Percentiles rank a stretch among this genome's conserved stretches.
These are phyloP conservation scores for Enteromius radiatus DNA, from an alignment of 2,797 vertebrate genomes.

Conservation along the genomic window DNA sequence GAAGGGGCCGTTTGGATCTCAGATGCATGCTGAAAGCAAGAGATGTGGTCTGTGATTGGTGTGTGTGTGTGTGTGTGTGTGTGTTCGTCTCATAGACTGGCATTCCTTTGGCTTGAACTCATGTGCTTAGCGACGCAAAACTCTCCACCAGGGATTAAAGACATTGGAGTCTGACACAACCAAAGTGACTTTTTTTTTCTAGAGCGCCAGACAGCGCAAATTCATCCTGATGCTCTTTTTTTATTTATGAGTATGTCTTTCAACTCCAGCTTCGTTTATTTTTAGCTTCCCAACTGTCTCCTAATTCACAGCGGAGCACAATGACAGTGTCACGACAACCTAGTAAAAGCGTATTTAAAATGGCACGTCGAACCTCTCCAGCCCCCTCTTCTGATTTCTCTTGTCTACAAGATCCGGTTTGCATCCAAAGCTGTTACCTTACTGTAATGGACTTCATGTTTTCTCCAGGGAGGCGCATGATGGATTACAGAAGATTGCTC, in stretches of 20 bases:
- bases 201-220: conserved; percentile 34
- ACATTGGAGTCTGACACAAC: conserved; percentile 31
- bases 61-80: conserved; percentile 42
- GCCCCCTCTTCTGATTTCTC: neutral
- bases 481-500: conserved; percentile 35
- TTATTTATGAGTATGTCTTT: conserved; percentile 50
- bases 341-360: neutral
- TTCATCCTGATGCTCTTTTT: conserved; percentile 26
- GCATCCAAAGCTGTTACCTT: neutral
- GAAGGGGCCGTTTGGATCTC: conserved; percentile 12
- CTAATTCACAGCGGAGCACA: conserved; percentile 5
- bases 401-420: neutral
- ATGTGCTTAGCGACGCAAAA: conserved; percentile 67
- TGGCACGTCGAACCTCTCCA: neutral
- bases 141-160: conserved; percentile 59
- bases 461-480: neutral
- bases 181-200: conserved; percentile 26
- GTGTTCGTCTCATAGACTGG: conserved; percentile 66
- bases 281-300: conserved; percentile 23
- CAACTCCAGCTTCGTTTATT: conserved; percentile 28
- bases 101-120: conserved; percentile 71
- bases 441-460: neutral
- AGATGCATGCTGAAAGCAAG: neutral
- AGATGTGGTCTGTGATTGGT: neutral
- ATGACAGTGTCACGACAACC: conserved; percentile 7